These are phyloP conservation scores for Epizoanthus rinbou DNA, from an alignment of 92 coral and sea anemone genomes.

Conservation along the genomic window DNA sequence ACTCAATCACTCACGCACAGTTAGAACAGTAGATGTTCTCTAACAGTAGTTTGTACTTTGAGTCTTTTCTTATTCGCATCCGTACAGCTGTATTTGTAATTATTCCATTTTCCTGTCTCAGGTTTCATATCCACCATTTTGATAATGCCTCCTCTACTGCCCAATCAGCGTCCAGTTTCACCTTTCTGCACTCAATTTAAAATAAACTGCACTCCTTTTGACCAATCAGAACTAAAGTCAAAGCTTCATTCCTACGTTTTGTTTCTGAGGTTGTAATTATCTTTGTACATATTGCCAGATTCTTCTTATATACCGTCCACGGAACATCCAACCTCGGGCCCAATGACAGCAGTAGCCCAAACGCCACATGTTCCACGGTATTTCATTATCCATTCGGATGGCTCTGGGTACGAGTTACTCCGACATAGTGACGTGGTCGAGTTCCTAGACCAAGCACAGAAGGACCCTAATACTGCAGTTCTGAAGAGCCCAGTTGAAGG, in stretches of 20 bases:
- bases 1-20: too few species aligned
- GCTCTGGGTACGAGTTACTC: conserved; percentile 92
- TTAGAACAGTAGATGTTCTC: too few species aligned
- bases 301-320: conserved; percentile 24
- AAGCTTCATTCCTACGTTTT: neutral
- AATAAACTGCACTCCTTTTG: too few species aligned
- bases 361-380: conserved; percentile 63
- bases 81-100: too few species aligned
- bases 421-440: conserved; percentile 81
- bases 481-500: conserved; percentile 92
- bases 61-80: too few species aligned
- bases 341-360: neutral
- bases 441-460: conserved; percentile 75
- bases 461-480: conserved; percentile 87
- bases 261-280: neutral
- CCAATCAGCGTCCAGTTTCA: too few species aligned
- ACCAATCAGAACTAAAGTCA: too few species aligned
- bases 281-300: neutral
- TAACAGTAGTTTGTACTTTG: too few species aligned
- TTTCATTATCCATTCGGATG: conserved; percentile 89
- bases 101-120: too few species aligned
- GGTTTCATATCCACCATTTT: too few species aligned
- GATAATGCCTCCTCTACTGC: too few species aligned
- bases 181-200: too few species aligned
- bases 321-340: conserved; percentile 4